Evolutionary conservation across 2,888 invertebrate genomes (phyloP).

Genomic region (Cancer borealis): DNA sequence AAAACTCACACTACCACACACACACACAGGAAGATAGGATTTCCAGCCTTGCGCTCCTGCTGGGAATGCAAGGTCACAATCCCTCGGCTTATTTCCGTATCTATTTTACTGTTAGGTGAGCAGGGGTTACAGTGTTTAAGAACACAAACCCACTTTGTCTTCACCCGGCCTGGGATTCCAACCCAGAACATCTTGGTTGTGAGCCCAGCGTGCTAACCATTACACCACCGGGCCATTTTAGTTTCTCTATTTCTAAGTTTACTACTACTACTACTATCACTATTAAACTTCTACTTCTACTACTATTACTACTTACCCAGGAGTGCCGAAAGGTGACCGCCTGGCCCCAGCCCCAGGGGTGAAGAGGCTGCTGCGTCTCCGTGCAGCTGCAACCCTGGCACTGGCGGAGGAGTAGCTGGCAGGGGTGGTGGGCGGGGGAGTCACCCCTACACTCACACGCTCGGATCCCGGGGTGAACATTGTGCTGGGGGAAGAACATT

Average conservation of each 20-base stretch:
- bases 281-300: neutral
- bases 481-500: conserved; percentile 50
- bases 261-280: neutral
- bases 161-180: too few relatives aligned
- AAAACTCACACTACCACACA: too few relatives aligned
- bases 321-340: conserved; percentile 68
- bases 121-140: too few relatives aligned
- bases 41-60: too few relatives aligned
- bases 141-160: too few relatives aligned
- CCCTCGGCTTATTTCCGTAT: too few relatives aligned
- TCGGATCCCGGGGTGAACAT: conserved; percentile 69
- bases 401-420: conserved; percentile 72
- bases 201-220: too few relatives aligned
- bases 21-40: too few relatives aligned
- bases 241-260: neutral
- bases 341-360: conserved; percentile 46
- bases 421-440: conserved; percentile 34
- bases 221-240: neutral
- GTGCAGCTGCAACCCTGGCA: conserved; percentile 72
- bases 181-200: too few relatives aligned
- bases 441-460: conserved; percentile 45
- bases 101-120: too few relatives aligned
- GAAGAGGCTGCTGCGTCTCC: conserved; percentile 66
- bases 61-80: too few relatives aligned
- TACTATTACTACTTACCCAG: conserved; percentile 59